Conservation (phyloP, 1,140 invertebrate genomes). For the Lethocerus indicus region DNA sequence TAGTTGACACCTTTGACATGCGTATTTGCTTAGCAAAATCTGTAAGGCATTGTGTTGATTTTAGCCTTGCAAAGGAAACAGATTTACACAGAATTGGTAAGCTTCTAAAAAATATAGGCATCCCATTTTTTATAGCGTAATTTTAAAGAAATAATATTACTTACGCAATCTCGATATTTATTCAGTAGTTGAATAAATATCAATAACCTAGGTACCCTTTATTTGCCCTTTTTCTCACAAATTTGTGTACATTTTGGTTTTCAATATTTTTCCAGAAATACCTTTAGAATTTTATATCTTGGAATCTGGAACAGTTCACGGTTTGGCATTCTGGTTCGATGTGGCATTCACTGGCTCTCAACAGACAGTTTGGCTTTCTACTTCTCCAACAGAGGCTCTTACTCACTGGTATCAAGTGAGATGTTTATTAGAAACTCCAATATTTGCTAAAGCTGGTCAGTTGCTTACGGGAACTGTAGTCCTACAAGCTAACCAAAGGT, state of each 20-base stretch:
- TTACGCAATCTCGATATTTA: neutral
- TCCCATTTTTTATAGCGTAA: neutral
- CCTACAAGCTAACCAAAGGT: constrained; percentile 84
- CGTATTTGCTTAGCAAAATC: constrained; percentile 94
- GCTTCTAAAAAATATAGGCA: constrained; percentile 4
- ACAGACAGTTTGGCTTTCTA: constrained; percentile 93
- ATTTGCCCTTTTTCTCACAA: neutral
- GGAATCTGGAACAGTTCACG: constrained; percentile 90
- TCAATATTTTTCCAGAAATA: constrained; percentile 43
- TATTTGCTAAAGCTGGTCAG: constrained; percentile 91
- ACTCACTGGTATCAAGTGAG: constrained; percentile 99
- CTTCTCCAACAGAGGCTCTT: constrained; percentile 91
- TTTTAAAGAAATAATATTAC: neutral
- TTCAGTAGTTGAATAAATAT: neutral
- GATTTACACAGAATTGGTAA: constrained; percentile 85
- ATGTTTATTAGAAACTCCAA: constrained; percentile 82
- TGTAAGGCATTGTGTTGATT: constrained; percentile 88
- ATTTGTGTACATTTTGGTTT: neutral
- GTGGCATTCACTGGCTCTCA: constrained; percentile 90
- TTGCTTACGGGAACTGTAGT: constrained; percentile 72
- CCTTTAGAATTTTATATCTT: constrained; percentile 85
- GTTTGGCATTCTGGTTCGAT: constrained; percentile 99
- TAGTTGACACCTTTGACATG: constrained; percentile 98
- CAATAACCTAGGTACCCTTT: neutral
- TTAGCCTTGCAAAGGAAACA: constrained; percentile 79